A percentile compares a stretch with the other conserved stretches of the same genome.
phyloP scores from a whole-genome alignment of 2,113 vertebrate genomes.

The Astur gentilis region DNA sequence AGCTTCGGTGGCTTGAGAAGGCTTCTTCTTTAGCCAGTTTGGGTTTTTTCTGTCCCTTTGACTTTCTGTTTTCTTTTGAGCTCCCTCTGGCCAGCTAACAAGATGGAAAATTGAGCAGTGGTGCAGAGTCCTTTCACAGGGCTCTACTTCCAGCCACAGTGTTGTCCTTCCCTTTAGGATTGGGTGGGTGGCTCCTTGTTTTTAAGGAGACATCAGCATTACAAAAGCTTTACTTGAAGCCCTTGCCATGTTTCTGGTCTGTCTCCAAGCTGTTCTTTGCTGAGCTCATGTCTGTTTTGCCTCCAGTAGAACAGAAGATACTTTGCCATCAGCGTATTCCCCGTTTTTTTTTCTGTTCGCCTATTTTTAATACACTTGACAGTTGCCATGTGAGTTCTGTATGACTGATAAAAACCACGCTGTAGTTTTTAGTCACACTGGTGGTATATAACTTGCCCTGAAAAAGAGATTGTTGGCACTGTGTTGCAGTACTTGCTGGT shows the following conservation, averaged over 20 bases:
- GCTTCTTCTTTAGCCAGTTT: neutral
- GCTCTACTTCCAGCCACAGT: neutral
- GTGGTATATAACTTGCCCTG: neutral
- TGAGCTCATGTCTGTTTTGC: neutral
- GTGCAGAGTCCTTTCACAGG: neutral
- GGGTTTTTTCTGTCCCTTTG: neutral
- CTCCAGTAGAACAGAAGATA: neutral
- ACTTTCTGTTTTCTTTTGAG: neutral
- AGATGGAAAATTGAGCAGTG: neutral
- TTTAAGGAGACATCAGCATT: neutral
- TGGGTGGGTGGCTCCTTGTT: neutral
- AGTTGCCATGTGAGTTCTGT: neutral
- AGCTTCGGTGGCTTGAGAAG: neutral
- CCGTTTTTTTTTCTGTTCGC: accelerated
- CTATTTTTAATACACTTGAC: neutral
- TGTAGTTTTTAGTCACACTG: neutral
- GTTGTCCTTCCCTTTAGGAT: neutral
- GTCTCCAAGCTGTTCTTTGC: neutral
- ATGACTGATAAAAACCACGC: neutral
- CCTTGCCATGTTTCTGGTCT: neutral
- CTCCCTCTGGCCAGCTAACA: neutral
- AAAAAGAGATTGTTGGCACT: neutral
- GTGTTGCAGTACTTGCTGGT: neutral
- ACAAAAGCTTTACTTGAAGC: neutral
- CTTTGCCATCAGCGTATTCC: neutral